These are phyloP conservation scores for Rhagonycha lutea DNA, from an alignment of 2,888 invertebrate species.

Conservation along the genomic window DNA sequence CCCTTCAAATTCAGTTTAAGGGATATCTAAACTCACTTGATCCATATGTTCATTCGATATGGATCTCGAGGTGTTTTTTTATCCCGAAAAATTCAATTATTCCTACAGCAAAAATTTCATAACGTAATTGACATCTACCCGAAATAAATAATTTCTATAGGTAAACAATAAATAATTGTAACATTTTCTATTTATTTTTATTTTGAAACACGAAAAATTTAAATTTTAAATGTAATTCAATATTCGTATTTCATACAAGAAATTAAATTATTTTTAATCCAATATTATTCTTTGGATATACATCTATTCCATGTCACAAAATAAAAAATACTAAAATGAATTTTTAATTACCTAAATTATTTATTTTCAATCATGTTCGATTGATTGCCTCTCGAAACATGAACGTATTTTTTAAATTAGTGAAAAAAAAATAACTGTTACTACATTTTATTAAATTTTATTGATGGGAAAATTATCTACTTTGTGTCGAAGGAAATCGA, in stretches of 20 bases:
- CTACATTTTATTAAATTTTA: not conserved
- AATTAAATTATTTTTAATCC: not conserved
- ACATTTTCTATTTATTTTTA: not conserved
- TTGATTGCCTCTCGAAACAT: not conserved
- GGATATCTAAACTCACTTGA: not conserved
- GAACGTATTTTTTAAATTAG: not conserved
- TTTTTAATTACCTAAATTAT: not conserved
- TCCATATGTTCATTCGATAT: not conserved
- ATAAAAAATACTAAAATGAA: not conserved
- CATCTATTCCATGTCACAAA: not conserved
- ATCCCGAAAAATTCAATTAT: not conserved
- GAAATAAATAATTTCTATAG: not conserved
- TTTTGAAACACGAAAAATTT: not conserved
- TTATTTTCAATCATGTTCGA: not conserved
- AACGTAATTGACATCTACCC: not conserved
- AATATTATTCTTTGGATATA: not conserved
- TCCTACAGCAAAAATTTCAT: not conserved
- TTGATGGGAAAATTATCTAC: not conserved
- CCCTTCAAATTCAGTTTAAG: conserved; percentile 4
- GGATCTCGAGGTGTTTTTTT: not conserved
- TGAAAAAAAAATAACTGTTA: not conserved
- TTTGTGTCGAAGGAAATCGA: not conserved
- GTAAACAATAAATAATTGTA: not conserved
- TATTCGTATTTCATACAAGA: not conserved
- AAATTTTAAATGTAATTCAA: not conserved